These are phyloP conservation scores for Psilanteris sp. DNA, from an alignment of 1,140 invertebrate species.

Conservation along the genomic window DNA sequence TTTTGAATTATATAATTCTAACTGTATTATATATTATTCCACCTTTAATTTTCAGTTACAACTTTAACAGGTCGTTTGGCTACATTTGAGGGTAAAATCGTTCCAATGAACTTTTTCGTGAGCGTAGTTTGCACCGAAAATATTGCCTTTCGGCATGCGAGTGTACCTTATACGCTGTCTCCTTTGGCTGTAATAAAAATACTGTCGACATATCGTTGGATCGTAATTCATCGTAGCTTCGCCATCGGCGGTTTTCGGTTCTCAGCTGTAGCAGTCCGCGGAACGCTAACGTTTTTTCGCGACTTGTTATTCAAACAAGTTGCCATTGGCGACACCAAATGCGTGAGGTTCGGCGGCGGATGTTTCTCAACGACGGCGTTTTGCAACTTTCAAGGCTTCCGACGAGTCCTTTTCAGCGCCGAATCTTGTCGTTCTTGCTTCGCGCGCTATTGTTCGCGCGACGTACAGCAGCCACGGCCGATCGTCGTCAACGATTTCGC, in stretches of 20 bases:
- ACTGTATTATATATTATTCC: no score
- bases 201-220: conserved; percentile 69
- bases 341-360: no score
- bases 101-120: no score
- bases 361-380: neutral
- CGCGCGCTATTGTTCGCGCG: neutral
- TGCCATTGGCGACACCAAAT: neutral
- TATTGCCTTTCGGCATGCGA: no score
- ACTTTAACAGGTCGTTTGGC: no score
- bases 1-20: no score
- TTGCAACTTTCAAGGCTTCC: neutral
- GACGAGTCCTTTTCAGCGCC: neutral
- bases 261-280: no score
- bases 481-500: neutral
- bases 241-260: conserved; percentile 4
- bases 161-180: conserved; percentile 73
- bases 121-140: no score
- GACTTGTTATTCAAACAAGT: neutral
- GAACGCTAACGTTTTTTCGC: neutral
- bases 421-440: neutral
- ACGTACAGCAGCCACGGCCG: neutral
- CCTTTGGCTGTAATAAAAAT: conserved; percentile 77
- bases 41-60: no score
- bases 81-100: no score
- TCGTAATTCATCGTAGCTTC: conserved; percentile 72